Conservation (phyloP, 2,797 vertebrate genomes). For the Thaleichthys pacificus region DNA sequence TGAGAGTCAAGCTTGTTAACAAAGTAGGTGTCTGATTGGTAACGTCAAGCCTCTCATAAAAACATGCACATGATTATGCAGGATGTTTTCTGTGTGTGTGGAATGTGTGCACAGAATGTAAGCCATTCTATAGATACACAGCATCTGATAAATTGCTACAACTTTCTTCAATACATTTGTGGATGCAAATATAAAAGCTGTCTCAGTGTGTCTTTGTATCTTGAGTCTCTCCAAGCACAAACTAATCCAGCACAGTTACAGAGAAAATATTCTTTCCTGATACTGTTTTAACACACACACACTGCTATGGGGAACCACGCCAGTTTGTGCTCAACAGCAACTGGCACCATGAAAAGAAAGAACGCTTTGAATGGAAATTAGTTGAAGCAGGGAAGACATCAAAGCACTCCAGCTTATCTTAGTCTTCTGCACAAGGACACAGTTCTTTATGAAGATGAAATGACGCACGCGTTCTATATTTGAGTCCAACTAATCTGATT, state of each 20-base stretch:
- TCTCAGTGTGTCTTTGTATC: no score
- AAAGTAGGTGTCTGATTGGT: neutral
- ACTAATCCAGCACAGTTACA: neutral
- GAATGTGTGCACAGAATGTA: no score
- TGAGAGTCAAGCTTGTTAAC: neutral
- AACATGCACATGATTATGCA: neutral
- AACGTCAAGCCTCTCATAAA: neutral
- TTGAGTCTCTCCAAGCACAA: no score
- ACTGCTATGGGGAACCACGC: conserved; percentile 18
- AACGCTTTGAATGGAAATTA: conserved; percentile 16
- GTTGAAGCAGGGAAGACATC: conserved; percentile 16
- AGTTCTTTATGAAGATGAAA: conserved; percentile 17
- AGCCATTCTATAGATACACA: no score
- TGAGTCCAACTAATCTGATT: conserved; percentile 6
- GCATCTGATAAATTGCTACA: no score
- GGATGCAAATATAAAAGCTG: no score
- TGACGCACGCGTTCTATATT: neutral
- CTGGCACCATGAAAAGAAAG: conserved; percentile 30
- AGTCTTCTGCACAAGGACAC: neutral
- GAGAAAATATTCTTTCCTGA: no score
- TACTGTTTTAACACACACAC: neutral
- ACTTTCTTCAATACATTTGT: no score
- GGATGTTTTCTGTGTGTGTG: neutral
- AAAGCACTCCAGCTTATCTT: conserved; percentile 11
- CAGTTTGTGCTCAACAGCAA: conserved; percentile 10